A percentile compares a stretch with the other conserved stretches of the same genome.
phyloP scores from a whole-genome alignment of 1,140 invertebrate species.

The Orussus abietinus region DNA sequence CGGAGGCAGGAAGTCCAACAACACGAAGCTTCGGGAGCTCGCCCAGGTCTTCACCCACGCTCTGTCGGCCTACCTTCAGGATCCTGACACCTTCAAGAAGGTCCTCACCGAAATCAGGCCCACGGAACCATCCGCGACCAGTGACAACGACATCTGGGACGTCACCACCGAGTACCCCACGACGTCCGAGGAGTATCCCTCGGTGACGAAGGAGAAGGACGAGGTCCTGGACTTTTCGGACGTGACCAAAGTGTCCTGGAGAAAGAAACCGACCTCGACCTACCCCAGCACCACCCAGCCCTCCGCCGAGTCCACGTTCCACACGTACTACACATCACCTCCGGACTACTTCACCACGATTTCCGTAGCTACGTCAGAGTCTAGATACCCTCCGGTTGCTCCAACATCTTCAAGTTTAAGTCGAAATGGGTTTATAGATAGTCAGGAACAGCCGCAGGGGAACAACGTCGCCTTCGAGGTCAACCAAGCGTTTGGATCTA shows the following conservation, averaged over 20 bases:
- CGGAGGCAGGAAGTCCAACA: constrained; percentile 48
- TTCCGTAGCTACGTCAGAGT: too few relatives aligned
- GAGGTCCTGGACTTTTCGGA: constrained; percentile 75
- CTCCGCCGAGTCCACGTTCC: constrained; percentile 15
- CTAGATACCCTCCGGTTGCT: too few relatives aligned
- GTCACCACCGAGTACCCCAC: constrained; percentile 30
- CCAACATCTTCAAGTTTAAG: too few relatives aligned
- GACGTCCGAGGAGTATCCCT: constrained; percentile 47
- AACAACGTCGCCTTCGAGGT: constrained; percentile 41
- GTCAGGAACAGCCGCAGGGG: constrained; percentile 45
- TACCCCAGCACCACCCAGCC: constrained; percentile 28
- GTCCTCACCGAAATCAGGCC: constrained; percentile 71
- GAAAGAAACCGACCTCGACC: constrained; percentile 46
- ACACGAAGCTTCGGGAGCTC: constrained; percentile 67
- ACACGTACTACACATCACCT: constrained; percentile 24
- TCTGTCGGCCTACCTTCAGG: constrained; percentile 73
- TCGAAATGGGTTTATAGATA: constrained; percentile 36
- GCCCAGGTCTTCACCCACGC: constrained; percentile 80
- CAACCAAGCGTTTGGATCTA: constrained; percentile 32
- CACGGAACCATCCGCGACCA: constrained; percentile 63
- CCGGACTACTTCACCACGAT: constrained; percentile 44
- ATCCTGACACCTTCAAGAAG: constrained; percentile 73
- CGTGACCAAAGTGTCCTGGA: constrained; percentile 46
- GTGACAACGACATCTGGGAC: constrained; percentile 25
- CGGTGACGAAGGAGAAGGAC: constrained; percentile 62